Evolutionary conservation across 2,888 invertebrate species (phyloP), one percentile per base, ranked within the genome.

Genomic region (Papilio protenor): DNA sequence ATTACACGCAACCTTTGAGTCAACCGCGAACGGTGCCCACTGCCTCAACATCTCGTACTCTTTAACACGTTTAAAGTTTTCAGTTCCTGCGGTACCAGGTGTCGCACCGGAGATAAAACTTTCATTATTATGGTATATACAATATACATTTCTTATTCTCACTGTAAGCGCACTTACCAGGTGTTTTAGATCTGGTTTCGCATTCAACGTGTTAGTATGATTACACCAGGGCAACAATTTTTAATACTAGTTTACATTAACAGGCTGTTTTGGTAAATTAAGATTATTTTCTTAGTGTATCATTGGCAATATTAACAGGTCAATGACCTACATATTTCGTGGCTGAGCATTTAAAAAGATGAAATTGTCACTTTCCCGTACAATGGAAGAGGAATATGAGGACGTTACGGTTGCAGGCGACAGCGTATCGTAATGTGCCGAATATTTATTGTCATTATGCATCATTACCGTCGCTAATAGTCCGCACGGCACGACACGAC

Each of bases 391-490:
- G 83, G 82, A 89, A 89, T 87, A 88, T 83, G 81, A 78, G 82
- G 23, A 23, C 81, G 81, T 75, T 79, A 83, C 80, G 80, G 80
- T 84, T 81, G 75, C 81, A 75, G 85, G 83, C 85, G 81, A 73
- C 81, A 82, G 82, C 81, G 82, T 84, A 80, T 85, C 86, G 87
- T 90, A 91, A 91, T 89, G 87, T 86, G 83, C 85, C 88, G 88
- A 90, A 91, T 92, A 91, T 88, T 87, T 90, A 91, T 91, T 91
- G 89, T 92, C 91, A 93, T 94, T 94, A 93, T 86, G 87, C 85
- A 82, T 87, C 91, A 94, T 94, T 93, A 94, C 89, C 84, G 86
- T 77, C 85, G 87, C 91, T 93, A 93, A 92, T 91, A 90, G 89
- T 89, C 87, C 87, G 86, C 86, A 83, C 84, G 66, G 57, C 57